These are phyloP conservation scores for Battus philenor DNA, from an alignment of 1,140 invertebrate species.

Conservation along the genomic window DNA sequence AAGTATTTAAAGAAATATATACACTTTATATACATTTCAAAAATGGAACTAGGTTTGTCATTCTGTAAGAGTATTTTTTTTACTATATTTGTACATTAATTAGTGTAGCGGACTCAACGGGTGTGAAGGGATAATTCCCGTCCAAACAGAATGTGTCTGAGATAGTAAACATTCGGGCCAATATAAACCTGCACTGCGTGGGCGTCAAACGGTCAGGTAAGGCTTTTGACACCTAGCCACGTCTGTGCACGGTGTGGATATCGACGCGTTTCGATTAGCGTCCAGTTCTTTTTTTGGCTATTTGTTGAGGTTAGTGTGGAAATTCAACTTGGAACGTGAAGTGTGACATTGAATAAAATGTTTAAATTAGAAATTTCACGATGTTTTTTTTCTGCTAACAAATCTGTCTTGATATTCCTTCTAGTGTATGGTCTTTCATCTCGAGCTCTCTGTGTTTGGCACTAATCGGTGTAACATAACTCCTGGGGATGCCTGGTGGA, in stretches of 20 bases:
- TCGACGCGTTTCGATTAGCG: slow-evolving; percentile 62
- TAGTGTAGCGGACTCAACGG: slow-evolving; percentile 56
- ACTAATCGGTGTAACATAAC: too few relatives aligned
- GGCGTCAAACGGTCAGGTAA: slow-evolving; percentile 67
- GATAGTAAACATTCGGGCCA: slow-evolving; percentile 56
- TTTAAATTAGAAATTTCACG: slow-evolving; percentile 14
- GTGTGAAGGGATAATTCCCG: slow-evolving; percentile 68
- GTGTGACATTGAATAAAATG: slow-evolving; percentile 33
- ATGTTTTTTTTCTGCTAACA: background rate
- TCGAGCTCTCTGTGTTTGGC: too few relatives aligned
- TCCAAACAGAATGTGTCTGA: slow-evolving; percentile 57
- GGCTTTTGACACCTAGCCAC: slow-evolving; percentile 71
- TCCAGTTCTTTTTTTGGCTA: slow-evolving; percentile 55
- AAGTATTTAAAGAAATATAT: too few relatives aligned
- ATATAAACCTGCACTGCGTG: slow-evolving; percentile 46
- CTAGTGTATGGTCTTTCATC: too few relatives aligned
- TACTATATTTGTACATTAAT: slow-evolving; percentile 56
- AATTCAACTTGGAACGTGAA: slow-evolving; percentile 25
- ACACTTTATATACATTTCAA: too few relatives aligned
- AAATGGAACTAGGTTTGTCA: too few relatives aligned
- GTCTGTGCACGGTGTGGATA: slow-evolving; percentile 52
- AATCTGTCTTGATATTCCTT: slow-evolving; percentile 5
- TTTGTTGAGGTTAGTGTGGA: slow-evolving; percentile 36
- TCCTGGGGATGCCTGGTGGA: too few relatives aligned
- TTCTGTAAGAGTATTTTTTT: too few relatives aligned